Evolutionary conservation across 2,113 vertebrate genomes (phyloP), one percentile per base, ranked within the genome.

Genomic region (Ammodramus savannarum): DNA sequence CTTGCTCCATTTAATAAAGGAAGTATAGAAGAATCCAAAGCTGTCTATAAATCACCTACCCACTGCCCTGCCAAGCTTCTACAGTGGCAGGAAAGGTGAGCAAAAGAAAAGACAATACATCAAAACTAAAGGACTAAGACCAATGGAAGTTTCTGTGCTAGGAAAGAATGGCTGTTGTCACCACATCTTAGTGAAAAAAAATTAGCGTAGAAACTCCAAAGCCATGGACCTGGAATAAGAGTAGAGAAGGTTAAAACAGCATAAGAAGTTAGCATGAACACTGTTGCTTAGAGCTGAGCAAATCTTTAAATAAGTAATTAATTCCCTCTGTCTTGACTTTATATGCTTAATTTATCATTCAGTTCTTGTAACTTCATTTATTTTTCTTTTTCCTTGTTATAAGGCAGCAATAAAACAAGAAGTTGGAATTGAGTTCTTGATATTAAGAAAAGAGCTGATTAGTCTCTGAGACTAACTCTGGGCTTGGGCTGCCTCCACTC

Each of bases 261-360:
- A 0, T n/a, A 78, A 75, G 76, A 92, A 85, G 66, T 73, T 85
- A 89, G 32, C 41, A 26, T 48, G 75, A 82, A 69, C 34, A 31
- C 32, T 80, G 63, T 32, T 89, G 55, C 29, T 66, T 12, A 55
- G 49, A 91, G 51, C 34, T 80, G 43, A 79, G 51, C 29, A 93
- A 89, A 80, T 87, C 81, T 91, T 95, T 89, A 89, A 82, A 67
- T 68, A 93, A 84, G 61, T 85, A 87, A 85, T 62, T 90, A 58
- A 72, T 91, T 94, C 16, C 79, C 67, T 89, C 72, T 89, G 34
- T 81, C 81, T 82, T 1, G 0, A 51, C 46, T 93, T 95, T 71
- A 63, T 83, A 77, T 85, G 31, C 54, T 63, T 77, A 93, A 82
- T 90, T 93, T 90, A 63, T 77, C 72, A 86, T 94, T 92, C 62